Conservation (phyloP, 64 coral and sea anemone genomes). For the Cladopsammia gracilis region DNA sequence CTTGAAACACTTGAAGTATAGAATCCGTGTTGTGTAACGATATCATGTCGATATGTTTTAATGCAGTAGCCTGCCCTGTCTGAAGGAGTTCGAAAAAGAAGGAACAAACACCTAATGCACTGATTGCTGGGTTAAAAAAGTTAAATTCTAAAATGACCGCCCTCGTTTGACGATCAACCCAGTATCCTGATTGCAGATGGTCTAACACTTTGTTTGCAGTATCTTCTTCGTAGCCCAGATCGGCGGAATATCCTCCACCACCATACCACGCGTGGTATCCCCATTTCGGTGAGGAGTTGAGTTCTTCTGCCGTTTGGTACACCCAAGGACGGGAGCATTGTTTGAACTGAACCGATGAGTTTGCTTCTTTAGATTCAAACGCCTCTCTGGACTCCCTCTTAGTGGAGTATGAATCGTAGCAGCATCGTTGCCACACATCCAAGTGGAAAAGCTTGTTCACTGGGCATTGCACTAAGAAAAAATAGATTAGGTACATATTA, state of each 20-base stretch:
- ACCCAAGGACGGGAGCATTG: not conserved
- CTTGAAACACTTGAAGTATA: not conserved
- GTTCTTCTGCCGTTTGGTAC: not conserved
- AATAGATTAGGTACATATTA: not conserved
- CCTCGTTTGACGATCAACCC: not conserved
- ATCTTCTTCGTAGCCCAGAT: not conserved
- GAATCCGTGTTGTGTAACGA: not conserved
- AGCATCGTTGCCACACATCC: not conserved
- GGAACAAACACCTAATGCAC: not conserved
- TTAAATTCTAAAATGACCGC: not conserved
- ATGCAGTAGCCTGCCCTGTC: not conserved
- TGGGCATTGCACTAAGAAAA: not conserved
- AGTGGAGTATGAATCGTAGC: not conserved
- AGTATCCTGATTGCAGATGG: not conserved
- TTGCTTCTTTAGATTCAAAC: not conserved
- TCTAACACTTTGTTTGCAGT: not conserved
- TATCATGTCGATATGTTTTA: not conserved
- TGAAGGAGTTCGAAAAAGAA: not conserved
- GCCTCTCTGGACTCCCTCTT: not conserved
- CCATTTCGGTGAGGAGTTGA: not conserved
- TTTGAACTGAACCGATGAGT: not conserved
- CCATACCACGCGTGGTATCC: not conserved
- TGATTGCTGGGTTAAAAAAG: not conserved
- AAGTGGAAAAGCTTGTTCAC: not conserved
- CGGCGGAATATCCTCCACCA: not conserved